Evolutionary conservation across 2,797 vertebrate species (phyloP).

Genomic region (Parotocinclus haroldoi): DNA sequence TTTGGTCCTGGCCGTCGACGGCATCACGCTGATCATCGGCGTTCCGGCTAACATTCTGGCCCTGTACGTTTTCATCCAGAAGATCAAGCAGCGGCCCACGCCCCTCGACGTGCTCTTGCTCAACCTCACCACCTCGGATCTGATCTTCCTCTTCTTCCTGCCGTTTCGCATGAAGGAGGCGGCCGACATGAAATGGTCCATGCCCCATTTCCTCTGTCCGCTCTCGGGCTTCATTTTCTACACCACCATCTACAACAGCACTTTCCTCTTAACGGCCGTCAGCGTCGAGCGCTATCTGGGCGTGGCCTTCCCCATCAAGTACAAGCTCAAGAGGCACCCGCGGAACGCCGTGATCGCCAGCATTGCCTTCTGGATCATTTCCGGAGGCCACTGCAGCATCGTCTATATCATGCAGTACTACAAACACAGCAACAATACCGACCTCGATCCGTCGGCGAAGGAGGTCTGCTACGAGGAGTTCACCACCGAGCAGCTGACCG

Average conservation of each 20-base stretch:
- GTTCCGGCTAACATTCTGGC: conserved; percentile 39
- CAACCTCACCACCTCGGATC: conserved; percentile 52
- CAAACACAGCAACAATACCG: conserved; percentile 26
- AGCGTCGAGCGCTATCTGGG: conserved; percentile 61
- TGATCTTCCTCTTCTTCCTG: conserved; percentile 58
- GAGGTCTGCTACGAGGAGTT: conserved; percentile 62
- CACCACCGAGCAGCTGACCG: conserved; percentile 14
- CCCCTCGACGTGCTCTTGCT: conserved; percentile 46
- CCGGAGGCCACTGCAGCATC: conserved; percentile 51
- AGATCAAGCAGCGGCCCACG: conserved; percentile 48
- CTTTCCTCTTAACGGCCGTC: conserved; percentile 61
- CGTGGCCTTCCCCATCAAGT: conserved; percentile 55
- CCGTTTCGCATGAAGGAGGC: conserved; percentile 60
- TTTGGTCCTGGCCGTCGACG: conserved; percentile 43
- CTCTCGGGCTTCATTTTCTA: conserved; percentile 60
- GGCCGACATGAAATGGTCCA: conserved; percentile 42
- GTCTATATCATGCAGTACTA: conserved; percentile 54
- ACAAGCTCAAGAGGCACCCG: conserved; percentile 53
- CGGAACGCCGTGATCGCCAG: conserved; percentile 38
- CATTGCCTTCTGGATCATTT: conserved; percentile 48
- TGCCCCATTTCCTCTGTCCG: conserved; percentile 56
- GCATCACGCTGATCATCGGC: conserved; percentile 44
- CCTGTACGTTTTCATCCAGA: conserved; percentile 41
- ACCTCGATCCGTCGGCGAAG: conserved; percentile 4
- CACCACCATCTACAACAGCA: conserved; percentile 59